Conservation (phyloP, 2,113 vertebrate species). For the Gadus chalcogrammus region DNA sequence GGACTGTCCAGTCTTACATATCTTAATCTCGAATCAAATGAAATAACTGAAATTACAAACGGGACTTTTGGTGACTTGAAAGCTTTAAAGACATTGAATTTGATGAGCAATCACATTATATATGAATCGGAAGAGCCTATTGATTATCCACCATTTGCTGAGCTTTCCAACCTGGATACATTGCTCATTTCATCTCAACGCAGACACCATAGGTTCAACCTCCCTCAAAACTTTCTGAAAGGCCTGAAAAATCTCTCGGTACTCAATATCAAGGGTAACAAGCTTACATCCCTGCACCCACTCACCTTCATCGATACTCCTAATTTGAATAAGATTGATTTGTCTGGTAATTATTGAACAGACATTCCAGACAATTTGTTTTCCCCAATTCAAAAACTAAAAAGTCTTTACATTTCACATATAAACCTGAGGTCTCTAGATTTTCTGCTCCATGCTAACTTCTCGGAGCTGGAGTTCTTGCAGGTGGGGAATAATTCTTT, state of each 20-base stretch:
- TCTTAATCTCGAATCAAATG: slow-evolving; percentile 49
- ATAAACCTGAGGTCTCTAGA: slow-evolving; percentile 57
- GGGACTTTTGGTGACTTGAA: slow-evolving; percentile 48
- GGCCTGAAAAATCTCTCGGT: slow-evolving; percentile 63
- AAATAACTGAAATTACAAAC: not conserved
- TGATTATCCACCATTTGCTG: slow-evolving; percentile 52
- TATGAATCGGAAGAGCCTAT: slow-evolving; percentile 24
- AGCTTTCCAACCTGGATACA: slow-evolving; percentile 48
- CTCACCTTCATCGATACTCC: slow-evolving; percentile 59
- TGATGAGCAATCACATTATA: slow-evolving; percentile 59
- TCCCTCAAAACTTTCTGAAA: slow-evolving; percentile 65
- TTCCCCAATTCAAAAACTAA: slow-evolving; percentile 45
- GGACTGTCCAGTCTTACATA: slow-evolving; percentile 48
- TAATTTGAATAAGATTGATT: slow-evolving; percentile 52
- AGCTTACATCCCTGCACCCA: slow-evolving; percentile 37
- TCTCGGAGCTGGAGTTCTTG: slow-evolving; percentile 56
- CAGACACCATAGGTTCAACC: not conserved
- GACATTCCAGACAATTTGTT: slow-evolving; percentile 52
- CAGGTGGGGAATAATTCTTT: slow-evolving; percentile 56
- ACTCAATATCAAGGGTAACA: slow-evolving; percentile 47
- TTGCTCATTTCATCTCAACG: slow-evolving; percentile 53
- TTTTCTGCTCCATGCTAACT: slow-evolving; percentile 54
- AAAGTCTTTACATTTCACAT: slow-evolving; percentile 56
- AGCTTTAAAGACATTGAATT: slow-evolving; percentile 51
- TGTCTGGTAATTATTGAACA: slow-evolving; percentile 59